Evolutionary conservation across 2,113 vertebrate genomes (phyloP), one percentile per base, ranked within the genome.

Genomic region (Aplodontia rufa): DNA sequence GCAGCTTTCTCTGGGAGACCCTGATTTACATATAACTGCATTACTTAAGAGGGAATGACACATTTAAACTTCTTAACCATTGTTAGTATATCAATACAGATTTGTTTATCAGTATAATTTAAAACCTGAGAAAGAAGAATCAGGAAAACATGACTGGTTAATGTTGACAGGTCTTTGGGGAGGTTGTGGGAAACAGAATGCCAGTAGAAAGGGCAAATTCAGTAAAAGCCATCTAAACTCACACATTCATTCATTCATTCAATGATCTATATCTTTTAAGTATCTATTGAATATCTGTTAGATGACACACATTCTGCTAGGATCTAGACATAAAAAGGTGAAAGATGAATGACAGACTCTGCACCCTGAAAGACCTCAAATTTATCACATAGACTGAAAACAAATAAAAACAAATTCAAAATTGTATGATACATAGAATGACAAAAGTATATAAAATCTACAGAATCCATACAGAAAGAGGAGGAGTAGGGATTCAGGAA

Each of bases 91-190:
- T 71, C 64, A 87, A 47, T 40, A 22, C 26, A 62, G 80, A 49
- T 42, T 78, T 55, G 37, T 10, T 1, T 1, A 78, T 79, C 53
- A 80, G 47, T 94, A 35, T 86, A 69, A 72, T 93, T 90, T 69
- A 87, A 82, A 64, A 79, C n/a, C 60, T 91, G 72, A 92, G 53
- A 68, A 93, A 28, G 66, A 84, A 91, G 40, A 75, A 4, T 32
- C 20, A 84, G 40, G 47, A 37, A 75, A 58, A 60, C 19, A 71
- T n/a, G 64, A 14, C 19, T 62, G 85, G 55, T 51, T 40, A 72
- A 85, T 47, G 30, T 13, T 62, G 60, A 69, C 5, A 80, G 35
- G 68, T 32, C 58, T 82, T 60, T 62, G 6, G 58, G 55, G 58
- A 71, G 66, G 13, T 30, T 85, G 35, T 40, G 64, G 40, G n/a